Conservation (phyloP, 2,888 invertebrate species). For the Cabera pusaria region DNA sequence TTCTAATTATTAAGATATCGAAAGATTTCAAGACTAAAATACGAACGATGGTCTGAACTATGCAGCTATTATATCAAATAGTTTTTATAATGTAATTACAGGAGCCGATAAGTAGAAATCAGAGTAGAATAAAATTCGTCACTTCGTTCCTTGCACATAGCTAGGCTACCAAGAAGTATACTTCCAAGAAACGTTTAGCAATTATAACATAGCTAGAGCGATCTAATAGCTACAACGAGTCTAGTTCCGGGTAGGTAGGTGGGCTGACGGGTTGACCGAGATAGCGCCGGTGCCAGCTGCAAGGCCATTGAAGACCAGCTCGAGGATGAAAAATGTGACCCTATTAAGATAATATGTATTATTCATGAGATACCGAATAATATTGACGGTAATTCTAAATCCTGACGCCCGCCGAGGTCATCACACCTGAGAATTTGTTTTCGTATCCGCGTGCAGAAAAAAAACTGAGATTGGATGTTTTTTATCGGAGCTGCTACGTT, state of each 20-base stretch:
- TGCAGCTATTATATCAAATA: too few species aligned
- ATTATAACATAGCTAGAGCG: conserved; percentile 17
- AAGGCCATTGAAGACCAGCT: conserved; percentile 39
- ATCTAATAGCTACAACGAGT: too few species aligned
- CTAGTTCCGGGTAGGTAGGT: conserved; percentile 49
- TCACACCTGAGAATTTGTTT: conserved; percentile 51
- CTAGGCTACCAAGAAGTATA: conserved; percentile 3
- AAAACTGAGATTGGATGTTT: conserved; percentile 25
- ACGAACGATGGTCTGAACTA: too few species aligned
- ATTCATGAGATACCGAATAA: conserved; percentile 47
- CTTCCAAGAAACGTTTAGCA: conserved; percentile 7
- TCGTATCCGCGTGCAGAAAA: conserved; percentile 36
- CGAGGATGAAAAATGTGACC: conserved; percentile 49
- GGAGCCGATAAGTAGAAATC: too few species aligned
- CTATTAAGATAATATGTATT: conserved; percentile 46
- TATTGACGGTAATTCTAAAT: conserved; percentile 31
- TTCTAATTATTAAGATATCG: too few species aligned
- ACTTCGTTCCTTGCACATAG: too few species aligned
- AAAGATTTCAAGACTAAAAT: too few species aligned
- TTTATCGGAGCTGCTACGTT: conserved; percentile 19
- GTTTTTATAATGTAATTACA: too few species aligned
- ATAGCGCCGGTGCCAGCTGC: conserved; percentile 53
- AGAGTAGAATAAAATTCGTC: too few species aligned
- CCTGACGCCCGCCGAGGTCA: conserved; percentile 38
- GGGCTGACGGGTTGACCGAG: conserved; percentile 43